phyloP scores from a whole-genome alignment of 2,113 vertebrate species.

The Thermophis baileyi region DNA sequence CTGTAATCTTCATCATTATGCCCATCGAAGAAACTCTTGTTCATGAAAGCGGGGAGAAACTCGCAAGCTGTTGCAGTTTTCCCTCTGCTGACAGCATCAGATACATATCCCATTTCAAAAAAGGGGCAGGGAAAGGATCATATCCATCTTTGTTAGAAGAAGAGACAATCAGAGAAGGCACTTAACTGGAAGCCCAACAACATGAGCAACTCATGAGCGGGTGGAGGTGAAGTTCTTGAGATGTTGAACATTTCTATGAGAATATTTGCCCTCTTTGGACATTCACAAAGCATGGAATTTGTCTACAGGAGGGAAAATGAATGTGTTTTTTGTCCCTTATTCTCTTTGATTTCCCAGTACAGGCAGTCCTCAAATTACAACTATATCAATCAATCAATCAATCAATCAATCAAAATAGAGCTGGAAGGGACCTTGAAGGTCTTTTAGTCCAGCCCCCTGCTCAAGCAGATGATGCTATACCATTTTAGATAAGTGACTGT shows the following conservation, averaged over 20 bases:
- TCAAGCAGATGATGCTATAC: not conserved
- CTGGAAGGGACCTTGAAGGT: too few species aligned
- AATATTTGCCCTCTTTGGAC: not conserved
- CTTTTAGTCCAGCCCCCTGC: not conserved
- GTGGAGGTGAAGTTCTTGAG: not conserved
- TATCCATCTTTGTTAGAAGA: not conserved
- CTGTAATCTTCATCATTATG: slow-evolving; percentile 41
- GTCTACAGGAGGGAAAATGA: not conserved
- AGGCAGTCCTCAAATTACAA: too few species aligned
- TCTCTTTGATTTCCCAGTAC: not conserved
- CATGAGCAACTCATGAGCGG: not conserved
- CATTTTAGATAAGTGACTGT: not conserved
- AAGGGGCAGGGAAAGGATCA: not conserved
- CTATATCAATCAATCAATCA: too few species aligned
- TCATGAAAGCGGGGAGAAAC: slow-evolving; percentile 39
- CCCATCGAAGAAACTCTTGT: slow-evolving; percentile 53
- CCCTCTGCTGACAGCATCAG: slow-evolving; percentile 38
- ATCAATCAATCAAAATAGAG: too few species aligned
- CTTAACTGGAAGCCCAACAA: not conserved
- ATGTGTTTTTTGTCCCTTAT: not conserved
- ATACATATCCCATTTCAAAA: not conserved
- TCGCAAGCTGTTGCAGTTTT: slow-evolving; percentile 12
- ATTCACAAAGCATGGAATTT: not conserved
- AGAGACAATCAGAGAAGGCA: not conserved
- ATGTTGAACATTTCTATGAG: not conserved